Base-by-base conservation (phyloP, 1,140 invertebrate genomes). In the Sycobia sp. region DNA sequence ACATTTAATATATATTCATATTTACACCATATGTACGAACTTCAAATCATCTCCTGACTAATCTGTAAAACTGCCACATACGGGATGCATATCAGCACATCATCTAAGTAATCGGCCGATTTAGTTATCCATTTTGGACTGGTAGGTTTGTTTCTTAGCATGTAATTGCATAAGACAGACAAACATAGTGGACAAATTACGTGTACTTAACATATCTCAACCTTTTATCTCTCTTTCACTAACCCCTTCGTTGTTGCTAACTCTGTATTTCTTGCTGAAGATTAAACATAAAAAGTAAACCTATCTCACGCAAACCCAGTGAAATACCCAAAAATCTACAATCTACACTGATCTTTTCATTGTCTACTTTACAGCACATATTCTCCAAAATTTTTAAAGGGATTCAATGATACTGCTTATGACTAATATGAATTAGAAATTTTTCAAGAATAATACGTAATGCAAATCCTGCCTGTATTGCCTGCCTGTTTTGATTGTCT, bases 401-500 rank as follows among this genome's bases (percentile, higher is more conserved):
- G 41, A 10, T 29, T 25, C 14, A 2, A 18, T n/a, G 5, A 49
- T 36, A 13, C 13, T 14, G 41, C 43, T 47, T 59, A 18, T 1
- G 16, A n/a, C n/a, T n/a, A n/a, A n/a, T n/a, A n/a, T n/a, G n/a
- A n/a, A n/a, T n/a, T n/a, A n/a, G n/a, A n/a, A n/a, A n/a, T n/a
- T n/a, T n/a, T n/a, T n/a, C n/a, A n/a, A n/a, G n/a, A n/a, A n/a
- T n/a, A n/a, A n/a, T n/a, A n/a, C n/a, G n/a, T n/a, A n/a, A n/a
- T n/a, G 3, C 14, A 36, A 36, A 47, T 49, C 43, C 32, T 56
- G 51, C 46, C 32, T 57, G 46, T 20, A 22, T 62, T 49, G 34
- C 50, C 20, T 62, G 49, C 44, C 60, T 67, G 34, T 54, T 58
- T 34, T 67, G 64, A 51, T 29, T 57, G 41, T 64, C 50, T 56